Percentiles rank a stretch among this genome's conserved stretches.
These are phyloP conservation scores for Perca flavescens DNA, from an alignment of 2,113 vertebrate species.

Conservation along the genomic window DNA sequence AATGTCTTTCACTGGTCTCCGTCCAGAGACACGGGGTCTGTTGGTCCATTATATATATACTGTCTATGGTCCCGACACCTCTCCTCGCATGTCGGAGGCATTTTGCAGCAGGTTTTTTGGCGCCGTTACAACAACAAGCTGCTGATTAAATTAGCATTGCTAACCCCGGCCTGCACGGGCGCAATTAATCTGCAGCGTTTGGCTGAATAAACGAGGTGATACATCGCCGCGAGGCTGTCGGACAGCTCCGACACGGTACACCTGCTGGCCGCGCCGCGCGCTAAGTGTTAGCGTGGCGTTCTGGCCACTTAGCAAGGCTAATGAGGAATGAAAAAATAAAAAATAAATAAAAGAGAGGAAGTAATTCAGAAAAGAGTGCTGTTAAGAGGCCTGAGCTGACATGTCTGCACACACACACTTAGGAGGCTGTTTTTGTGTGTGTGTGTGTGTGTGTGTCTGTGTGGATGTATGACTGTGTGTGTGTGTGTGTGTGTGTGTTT, in stretches of 20 bases:
- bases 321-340: slow-evolving; percentile 53
- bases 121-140: slow-evolving; percentile 32
- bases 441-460: too few species aligned
- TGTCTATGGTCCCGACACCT: not conserved
- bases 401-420: slow-evolving; percentile 14
- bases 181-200: slow-evolving; percentile 78
- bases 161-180: slow-evolving; percentile 61
- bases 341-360: slow-evolving; percentile 27
- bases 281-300: slow-evolving; percentile 63
- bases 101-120: slow-evolving; percentile 37
- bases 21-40: too few species aligned
- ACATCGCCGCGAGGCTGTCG: slow-evolving; percentile 65
- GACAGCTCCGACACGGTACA: slow-evolving; percentile 56
- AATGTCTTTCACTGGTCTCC: too few species aligned
- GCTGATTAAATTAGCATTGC: slow-evolving; percentile 86
- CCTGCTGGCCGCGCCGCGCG: slow-evolving; percentile 42
- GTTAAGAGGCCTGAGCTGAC: not conserved
- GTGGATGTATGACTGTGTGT: too few species aligned
- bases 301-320: slow-evolving; percentile 70
- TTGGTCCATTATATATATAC: too few species aligned
- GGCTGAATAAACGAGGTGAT: slow-evolving; percentile 76
- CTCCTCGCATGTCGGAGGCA: slow-evolving; percentile 17
- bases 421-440: too few species aligned
- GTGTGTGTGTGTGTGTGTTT: too few species aligned
- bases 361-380: slow-evolving; percentile 52